Evolutionary conservation across 2,113 vertebrate species (phyloP).

Genomic region (Phylloscopus trochilus): DNA sequence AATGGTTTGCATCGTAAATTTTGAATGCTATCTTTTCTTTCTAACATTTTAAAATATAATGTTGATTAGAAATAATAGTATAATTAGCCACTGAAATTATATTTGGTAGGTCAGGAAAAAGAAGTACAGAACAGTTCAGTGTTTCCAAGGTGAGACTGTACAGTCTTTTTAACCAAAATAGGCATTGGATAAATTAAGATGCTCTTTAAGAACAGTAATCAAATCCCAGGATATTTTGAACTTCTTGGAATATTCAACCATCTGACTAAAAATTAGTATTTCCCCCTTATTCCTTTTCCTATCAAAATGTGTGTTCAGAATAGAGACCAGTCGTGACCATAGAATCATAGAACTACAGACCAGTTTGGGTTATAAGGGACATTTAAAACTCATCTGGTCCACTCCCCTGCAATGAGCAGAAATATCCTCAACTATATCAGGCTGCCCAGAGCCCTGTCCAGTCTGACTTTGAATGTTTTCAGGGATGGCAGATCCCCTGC

Average conservation of each 20-base stretch:
- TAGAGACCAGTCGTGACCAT: accelerated
- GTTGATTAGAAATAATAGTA: not conserved
- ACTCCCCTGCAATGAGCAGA: not conserved
- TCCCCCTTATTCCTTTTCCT: not conserved
- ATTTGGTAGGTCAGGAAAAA: not conserved
- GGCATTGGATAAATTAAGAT: not conserved
- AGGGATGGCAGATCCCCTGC: not conserved
- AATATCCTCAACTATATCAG: not conserved
- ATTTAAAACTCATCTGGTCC: not conserved
- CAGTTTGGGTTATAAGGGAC: not conserved
- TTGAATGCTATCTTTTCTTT: not conserved
- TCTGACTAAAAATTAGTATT: not conserved
- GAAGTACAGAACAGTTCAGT: not conserved
- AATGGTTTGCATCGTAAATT: not conserved
- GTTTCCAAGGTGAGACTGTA: not conserved
- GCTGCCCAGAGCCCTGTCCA: not conserved
- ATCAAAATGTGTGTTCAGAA: not conserved
- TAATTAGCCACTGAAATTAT: not conserved
- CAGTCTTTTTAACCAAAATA: not conserved
- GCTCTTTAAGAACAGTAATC: not conserved
- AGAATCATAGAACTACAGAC: not conserved
- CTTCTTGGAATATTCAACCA: not conserved
- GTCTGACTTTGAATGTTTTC: not conserved
- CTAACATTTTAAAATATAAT: not conserved
- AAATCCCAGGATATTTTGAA: not conserved